These are phyloP conservation scores for Copidosoma aretas DNA, from an alignment of 2,888 invertebrate genomes.

Conservation along the genomic window DNA sequence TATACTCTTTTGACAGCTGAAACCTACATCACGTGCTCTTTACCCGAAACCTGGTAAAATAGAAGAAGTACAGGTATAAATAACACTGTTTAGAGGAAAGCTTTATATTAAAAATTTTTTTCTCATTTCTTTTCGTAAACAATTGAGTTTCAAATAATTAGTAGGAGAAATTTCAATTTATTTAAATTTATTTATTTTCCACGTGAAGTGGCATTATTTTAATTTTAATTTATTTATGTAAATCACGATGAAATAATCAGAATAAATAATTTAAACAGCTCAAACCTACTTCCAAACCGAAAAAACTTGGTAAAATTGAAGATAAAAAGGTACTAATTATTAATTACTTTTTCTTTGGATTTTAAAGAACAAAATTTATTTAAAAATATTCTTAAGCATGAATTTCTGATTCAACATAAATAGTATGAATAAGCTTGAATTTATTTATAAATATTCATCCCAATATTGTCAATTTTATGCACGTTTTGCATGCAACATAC, in stretches of 20 bases:
- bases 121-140: neutral
- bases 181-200: neutral
- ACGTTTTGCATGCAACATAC: too few relatives aligned
- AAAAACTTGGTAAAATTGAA: constrained; percentile 1
- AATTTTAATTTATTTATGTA: neutral
- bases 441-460: too few relatives aligned
- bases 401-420: neutral
- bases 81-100: neutral
- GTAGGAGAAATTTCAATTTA: neutral
- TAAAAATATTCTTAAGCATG: neutral
- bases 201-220: neutral
- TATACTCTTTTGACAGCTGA: neutral
- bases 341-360: too few relatives aligned
- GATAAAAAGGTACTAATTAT: neutral
- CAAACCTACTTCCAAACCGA: neutral
- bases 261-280: neutral
- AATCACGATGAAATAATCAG: neutral
- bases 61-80: constrained; percentile 7
- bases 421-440: too few relatives aligned
- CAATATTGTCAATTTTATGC: too few relatives aligned
- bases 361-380: too few relatives aligned
- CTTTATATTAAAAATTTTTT: neutral
- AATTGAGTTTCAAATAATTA: neutral
- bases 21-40: neutral
- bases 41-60: neutral